Percentiles rank a stretch among this genome's conserved stretches.
phyloP scores from a whole-genome alignment of 2,888 invertebrate genomes.

The Orthosia gothica region DNA sequence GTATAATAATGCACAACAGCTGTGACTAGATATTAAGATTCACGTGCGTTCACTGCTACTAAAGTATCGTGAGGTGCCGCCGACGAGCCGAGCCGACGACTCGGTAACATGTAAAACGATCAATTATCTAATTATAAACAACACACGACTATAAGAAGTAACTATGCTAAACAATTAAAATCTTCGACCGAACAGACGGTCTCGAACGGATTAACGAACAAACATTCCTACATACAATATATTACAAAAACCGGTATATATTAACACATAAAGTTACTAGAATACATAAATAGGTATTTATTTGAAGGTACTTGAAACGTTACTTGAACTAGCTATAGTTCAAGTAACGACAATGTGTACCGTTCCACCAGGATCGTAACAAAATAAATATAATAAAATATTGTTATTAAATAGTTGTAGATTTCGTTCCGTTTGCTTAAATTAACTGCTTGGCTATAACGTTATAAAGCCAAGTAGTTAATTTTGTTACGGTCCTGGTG shows the following conservation, averaged over 20 bases:
- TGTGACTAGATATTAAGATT: slow-evolving; percentile 86
- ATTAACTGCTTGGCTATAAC: too few species aligned
- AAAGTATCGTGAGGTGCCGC: slow-evolving; percentile 67
- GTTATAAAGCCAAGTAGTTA: too few species aligned
- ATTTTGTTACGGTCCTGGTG: too few species aligned
- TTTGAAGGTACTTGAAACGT: too few species aligned
- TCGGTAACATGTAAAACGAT: slow-evolving; percentile 69
- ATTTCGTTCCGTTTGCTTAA: too few species aligned
- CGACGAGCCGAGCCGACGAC: slow-evolving; percentile 55
- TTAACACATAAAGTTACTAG: slow-evolving; percentile 70
- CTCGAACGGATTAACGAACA: slow-evolving; percentile 62
- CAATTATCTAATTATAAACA: slow-evolving; percentile 70
- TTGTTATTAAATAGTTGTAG: too few species aligned
- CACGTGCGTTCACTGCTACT: slow-evolving; percentile 74
- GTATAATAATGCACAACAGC: slow-evolving; percentile 82
- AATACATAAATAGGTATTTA: slow-evolving; percentile 65
- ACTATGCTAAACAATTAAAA: slow-evolving; percentile 72
- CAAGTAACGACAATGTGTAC: too few species aligned
- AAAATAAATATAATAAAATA: too few species aligned
- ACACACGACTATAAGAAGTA: slow-evolving; percentile 73
- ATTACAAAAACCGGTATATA: slow-evolving; percentile 67
- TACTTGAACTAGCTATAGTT: too few species aligned
- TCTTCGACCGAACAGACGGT: slow-evolving; percentile 63
- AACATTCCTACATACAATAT: slow-evolving; percentile 71
- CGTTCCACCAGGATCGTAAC: too few species aligned